Base-by-base conservation (phyloP, 1,140 invertebrate species). In the Diorhabda sublineata region DNA sequence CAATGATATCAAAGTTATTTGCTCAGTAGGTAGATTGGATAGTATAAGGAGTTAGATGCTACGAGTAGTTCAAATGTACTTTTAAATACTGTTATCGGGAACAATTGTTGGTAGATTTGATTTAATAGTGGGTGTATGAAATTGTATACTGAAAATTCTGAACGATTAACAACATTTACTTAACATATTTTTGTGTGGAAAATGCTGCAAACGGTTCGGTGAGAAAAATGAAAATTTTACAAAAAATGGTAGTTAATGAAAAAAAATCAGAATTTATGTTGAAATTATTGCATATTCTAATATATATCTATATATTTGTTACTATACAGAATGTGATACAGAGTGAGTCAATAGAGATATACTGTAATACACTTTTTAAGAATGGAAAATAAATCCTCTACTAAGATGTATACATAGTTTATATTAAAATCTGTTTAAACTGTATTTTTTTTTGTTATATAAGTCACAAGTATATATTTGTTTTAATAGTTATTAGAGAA, bases 281-380 rank as follows among this genome's bases (percentile, higher is more conserved):
- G 47, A 52, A 52, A 52, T 52, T 52, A 52, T 52, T 52, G 47
- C 26, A 52, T 52, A 52, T 52, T n/a, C n/a, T 52, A 52, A 52
- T 52, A 52, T 52, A 52, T 52, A 52, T 3, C n/a, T 52, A 26
- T n/a, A 52, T 52, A 52, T 52, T 26, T 52, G 47, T 52, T 52
- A 52, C 6, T 52, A 52, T 52, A 52, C 47, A 52, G 6, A 52
- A 52, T 52, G 47, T 52, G 47, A 52, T 52, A 52, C 47, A 52
- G 47, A 52, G 47, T 52, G 47, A 52, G 47, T n/a, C 47, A 8
- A 8, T 6, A 52, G 47, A 52, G n/a, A 52, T 52, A 52, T 52
- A 52, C n/a, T 52, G 47, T 52, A n/a, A 52, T 52, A 52, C n/a
- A 8, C n/a, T n/a, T 9, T 9, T 7, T 8, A 52, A 52, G 47